Conservation (phyloP, 2,888 invertebrate genomes). For the Drosophila anceps region DNA sequence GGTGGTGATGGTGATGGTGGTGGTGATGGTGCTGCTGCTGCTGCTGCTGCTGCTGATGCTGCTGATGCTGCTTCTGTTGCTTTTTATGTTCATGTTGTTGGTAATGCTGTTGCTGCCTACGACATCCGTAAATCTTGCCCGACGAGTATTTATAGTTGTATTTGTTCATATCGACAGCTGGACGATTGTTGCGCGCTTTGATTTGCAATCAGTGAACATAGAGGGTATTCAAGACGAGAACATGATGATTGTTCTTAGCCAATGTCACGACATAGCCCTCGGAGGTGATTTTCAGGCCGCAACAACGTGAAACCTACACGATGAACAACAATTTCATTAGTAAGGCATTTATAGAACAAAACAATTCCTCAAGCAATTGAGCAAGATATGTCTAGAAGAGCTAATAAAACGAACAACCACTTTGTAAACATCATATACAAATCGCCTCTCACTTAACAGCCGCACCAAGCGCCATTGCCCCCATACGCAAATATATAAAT, state of each 20-base stretch:
- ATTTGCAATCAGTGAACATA: constrained; percentile 93
- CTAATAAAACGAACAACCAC: too few relatives aligned
- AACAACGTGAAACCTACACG: constrained; percentile 97
- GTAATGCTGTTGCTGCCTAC: constrained; percentile 53
- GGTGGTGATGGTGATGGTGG: too few relatives aligned
- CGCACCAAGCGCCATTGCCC: neutral
- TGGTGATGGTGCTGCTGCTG: constrained; percentile 26
- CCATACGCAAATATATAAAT: neutral
- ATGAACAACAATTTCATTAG: constrained; percentile 7
- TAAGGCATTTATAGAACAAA: neutral
- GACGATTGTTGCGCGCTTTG: constrained; percentile 79
- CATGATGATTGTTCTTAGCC: constrained; percentile 99
- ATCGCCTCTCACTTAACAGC: neutral
- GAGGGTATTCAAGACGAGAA: constrained; percentile 97
- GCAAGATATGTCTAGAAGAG: neutral
- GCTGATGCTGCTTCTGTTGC: constrained; percentile 31
- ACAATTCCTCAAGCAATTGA: neutral
- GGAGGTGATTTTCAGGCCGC: constrained; percentile 98
- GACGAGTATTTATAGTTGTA: constrained; percentile 75
- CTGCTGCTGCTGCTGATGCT: constrained; percentile 31
- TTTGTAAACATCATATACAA: neutral
- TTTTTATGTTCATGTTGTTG: constrained; percentile 40
- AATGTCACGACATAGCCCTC: constrained; percentile 98
- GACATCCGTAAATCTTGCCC: constrained; percentile 69
- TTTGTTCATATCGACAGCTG: constrained; percentile 76